phyloP scores from a whole-genome alignment of 2,888 invertebrate genomes.

The Apocheima hispidaria region DNA sequence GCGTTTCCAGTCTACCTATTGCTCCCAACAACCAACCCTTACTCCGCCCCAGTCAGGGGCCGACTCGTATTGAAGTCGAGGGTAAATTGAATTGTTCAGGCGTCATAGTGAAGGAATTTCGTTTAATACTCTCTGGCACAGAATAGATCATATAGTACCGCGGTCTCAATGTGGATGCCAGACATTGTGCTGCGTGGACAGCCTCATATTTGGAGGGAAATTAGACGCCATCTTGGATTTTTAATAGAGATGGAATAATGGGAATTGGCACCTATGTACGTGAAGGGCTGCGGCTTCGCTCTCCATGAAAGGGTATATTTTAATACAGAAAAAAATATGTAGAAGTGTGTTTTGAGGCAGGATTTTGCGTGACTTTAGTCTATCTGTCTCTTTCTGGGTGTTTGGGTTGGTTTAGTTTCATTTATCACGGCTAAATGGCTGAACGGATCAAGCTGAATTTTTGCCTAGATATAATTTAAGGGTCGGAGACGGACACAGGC shows the following conservation, averaged over 20 bases:
- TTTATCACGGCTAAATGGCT: no score
- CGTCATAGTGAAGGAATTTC: slow-evolving; percentile 43
- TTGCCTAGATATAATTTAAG: no score
- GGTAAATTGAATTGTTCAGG: slow-evolving; percentile 47
- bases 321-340: background rate
- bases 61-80: slow-evolving; percentile 32
- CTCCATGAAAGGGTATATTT: background rate
- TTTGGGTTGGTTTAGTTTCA: no score
- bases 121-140: slow-evolving; percentile 37
- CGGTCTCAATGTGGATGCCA: slow-evolving; percentile 40
- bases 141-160: background rate
- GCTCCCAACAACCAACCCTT: background rate
- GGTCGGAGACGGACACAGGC: no score
- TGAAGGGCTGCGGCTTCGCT: slow-evolving; percentile 10
- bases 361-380: no score
- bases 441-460: no score
- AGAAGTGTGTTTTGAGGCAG: background rate
- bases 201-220: slow-evolving; percentile 41
- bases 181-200: slow-evolving; percentile 39
- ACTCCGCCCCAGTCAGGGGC: slow-evolving; percentile 10
- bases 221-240: slow-evolving; percentile 41
- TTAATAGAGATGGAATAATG: slow-evolving; percentile 1
- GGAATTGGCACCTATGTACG: background rate
- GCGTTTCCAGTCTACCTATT: background rate
- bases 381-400: no score